Base-by-base conservation (phyloP, 1,140 invertebrate genomes). In the Orius insidiosus region DNA sequence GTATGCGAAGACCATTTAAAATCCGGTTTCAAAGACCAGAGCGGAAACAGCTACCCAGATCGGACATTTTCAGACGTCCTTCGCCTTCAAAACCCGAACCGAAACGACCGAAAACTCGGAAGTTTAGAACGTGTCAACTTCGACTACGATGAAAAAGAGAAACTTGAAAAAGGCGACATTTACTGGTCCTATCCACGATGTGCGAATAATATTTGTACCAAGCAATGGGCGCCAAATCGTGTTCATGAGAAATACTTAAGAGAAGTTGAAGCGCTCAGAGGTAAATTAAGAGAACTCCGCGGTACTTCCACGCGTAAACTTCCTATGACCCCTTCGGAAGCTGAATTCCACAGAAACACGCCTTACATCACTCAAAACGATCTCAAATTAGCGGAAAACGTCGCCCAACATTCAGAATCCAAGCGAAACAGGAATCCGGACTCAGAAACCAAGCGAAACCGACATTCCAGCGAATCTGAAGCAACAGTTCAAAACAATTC, bases 241-340 rank as follows among this genome's bases (percentile, higher is more conserved):
- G 41, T 52, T 7, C 52, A 53, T 24, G 53, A 52, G 44, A 43
- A 48, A 40, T 54, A 54, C 39, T 45, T 52, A 9, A 48, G 37
- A 5, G 50, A 54, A 50, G 50, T 52, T 10, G 50, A 54, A 50
- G 39, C 41, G n/a, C 43, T 54, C 5, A 45, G 47, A 38, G 50
- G 48, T 18, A 52, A 54, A 41, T 15, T 54, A 6, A 38, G 43
- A 11, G 48, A 54, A 15, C 19, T 52, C 10, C 42, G 44, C 11
- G 50, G 45, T 1, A 49, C 39, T 19, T 18, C 33, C n/a, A 31
- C 39, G 19, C 38, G 46, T 13, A 38, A 40, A 39, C 33, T 48
- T 16, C 46, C 46, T 14, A 40, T 24, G 16, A 24, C 39, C 1
- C 46, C n/a, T n/a, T n/a, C 30, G n/a, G 24, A 42, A 5, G 9